Conservation (phyloP, 2,888 invertebrate genomes). For the Eristalis tenax region DNA sequence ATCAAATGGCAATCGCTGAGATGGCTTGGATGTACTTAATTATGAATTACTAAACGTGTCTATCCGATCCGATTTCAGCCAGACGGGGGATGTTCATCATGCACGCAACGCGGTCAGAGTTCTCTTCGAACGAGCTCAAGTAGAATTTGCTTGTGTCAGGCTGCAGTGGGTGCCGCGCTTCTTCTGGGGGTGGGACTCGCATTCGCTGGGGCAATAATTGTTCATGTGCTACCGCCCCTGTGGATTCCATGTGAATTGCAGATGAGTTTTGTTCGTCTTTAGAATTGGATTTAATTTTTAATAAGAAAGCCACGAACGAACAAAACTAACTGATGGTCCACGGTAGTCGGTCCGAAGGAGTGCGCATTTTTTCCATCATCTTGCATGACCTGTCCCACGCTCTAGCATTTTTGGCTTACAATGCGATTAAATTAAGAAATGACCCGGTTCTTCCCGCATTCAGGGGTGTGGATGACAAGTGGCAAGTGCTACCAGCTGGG, state of each 20-base stretch:
- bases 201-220: neutral
- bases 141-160: conserved; percentile 18
- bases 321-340: neutral
- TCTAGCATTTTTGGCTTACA: conserved; percentile 48
- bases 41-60: conserved; percentile 39
- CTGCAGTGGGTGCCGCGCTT: conserved; percentile 17
- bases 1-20: conserved; percentile 25
- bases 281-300: conserved; percentile 27
- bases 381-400: neutral
- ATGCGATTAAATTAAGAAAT: conserved; percentile 66
- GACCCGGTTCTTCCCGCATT: conserved; percentile 30
- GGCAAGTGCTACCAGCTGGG: conserved; percentile 10
- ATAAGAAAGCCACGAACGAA: neutral
- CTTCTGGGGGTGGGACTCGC: neutral
- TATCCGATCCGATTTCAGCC: conserved; percentile 22
- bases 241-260: neutral
- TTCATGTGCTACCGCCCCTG: neutral
- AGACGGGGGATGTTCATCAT: neutral
- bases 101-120: neutral
- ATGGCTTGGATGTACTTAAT: conserved; percentile 13
- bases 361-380: neutral
- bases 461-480: conserved; percentile 9
- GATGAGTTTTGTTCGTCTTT: conserved; percentile 2
- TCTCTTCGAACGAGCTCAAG: conserved; percentile 6
- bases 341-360: no score